Base-by-base conservation (phyloP, 1,140 invertebrate genomes). In the Probaryconus sp. region DNA sequence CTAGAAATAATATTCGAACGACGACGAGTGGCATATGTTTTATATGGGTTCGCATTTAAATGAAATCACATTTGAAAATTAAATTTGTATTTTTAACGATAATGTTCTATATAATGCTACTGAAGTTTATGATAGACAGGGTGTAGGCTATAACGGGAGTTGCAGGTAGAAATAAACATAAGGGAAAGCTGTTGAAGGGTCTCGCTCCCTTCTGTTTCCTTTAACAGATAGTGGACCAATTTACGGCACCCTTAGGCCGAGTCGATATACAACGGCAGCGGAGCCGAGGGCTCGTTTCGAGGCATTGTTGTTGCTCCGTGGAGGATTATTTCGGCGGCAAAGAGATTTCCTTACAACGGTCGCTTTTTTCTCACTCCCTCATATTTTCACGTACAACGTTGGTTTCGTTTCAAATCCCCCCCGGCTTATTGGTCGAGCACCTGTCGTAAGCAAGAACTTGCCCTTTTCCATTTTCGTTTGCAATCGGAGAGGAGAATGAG, bases 301-400 rank as follows among this genome's bases (percentile, higher is more conserved):
- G 67, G 81, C 80, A 82, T 86, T 85, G 83, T 85, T 80, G 75
- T 79, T 51, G 73, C 40, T 40, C 70, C 58, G 65, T 72, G 60
- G 60, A 75, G 79, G 81, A 86, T 86, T 83, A 85, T 85, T 85
- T 82, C 81, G 73, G 71, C 74, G 81, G 65, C 55, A 76, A 77
- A 64, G 74, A 74, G 79, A 80, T 80, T 78, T 73, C 69, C 69
- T 72, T 74, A 33, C 48, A 28, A 14, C 10, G 42, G 26, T 38
- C 30, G 43, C 31, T 58, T 33, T 53, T n/a, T 58, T 38, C 42
- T 67, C 45, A 43, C 55, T 45, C 38, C 30, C 50, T 63, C 50
- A 33, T 38, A 28, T 55, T 33, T 47, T 35, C 45, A 10, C 30
- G 33, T 40, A 6, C 26, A 16, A 20, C n/a, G n/a, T 16, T 53